These are phyloP conservation scores for Ditylenchus weischeri DNA, from an alignment of 2,888 invertebrate species.

Conservation along the genomic window DNA sequence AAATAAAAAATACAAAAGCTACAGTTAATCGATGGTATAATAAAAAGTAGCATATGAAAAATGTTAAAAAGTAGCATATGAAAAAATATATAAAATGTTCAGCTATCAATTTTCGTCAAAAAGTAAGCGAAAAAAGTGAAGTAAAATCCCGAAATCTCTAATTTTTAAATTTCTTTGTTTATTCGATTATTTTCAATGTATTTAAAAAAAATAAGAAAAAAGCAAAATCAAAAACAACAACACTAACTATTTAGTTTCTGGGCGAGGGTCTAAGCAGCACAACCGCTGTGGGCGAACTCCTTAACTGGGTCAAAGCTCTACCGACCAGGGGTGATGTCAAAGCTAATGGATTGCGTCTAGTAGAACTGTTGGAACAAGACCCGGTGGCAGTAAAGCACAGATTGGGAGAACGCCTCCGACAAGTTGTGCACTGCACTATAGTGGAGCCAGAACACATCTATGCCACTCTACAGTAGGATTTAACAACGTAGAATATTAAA, in stretches of 20 bases:
- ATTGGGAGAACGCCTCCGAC: constrained; percentile 37
- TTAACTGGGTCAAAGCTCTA: constrained; percentile 55
- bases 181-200: constrained; percentile 11
- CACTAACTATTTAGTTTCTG: constrained; percentile 21
- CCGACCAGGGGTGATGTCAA: no score
- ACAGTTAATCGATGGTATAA: no score
- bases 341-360: constrained; percentile 49
- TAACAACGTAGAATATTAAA: no score
- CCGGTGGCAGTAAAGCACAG: constrained; percentile 31
- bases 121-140: no score
- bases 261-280: constrained; percentile 36
- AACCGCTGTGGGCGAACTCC: constrained; percentile 48
- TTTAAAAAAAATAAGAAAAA: constrained; percentile 7
- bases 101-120: no score
- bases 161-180: neutral
- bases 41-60: no score
- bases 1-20: no score
- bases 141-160: no score
- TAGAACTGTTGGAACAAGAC: constrained; percentile 37
- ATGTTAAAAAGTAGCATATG: no score
- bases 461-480: constrained; percentile 42
- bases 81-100: no score
- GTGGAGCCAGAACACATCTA: constrained; percentile 53
- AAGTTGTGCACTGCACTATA: constrained; percentile 34
- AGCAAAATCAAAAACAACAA: neutral